These are phyloP conservation scores for Gastracanthus pulcherrimus DNA, from an alignment of 2,888 invertebrate species.

Conservation along the genomic window DNA sequence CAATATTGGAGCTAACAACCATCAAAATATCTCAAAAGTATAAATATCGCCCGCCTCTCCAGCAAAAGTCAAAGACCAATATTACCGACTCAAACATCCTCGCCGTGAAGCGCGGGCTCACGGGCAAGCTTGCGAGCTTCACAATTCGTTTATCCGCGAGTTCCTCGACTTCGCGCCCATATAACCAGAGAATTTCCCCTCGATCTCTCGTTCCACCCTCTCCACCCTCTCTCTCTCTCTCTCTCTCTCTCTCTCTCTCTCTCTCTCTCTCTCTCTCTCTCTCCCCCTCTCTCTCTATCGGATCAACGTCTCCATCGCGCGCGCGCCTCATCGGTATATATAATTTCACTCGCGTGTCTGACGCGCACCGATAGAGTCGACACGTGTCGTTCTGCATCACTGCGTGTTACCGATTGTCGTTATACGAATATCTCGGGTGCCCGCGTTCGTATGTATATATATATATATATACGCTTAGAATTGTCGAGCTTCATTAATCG, in stretches of 20 bases:
- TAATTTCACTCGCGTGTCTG: slow-evolving; percentile 44
- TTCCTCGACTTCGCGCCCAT: no score
- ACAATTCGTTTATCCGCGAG: no score
- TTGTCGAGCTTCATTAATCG: slow-evolving; percentile 57
- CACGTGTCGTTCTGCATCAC: background rate
- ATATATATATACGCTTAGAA: slow-evolving; percentile 9
- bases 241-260: background rate
- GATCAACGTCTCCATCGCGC: slow-evolving; percentile 6
- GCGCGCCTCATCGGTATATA: background rate
- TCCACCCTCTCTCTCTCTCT: background rate
- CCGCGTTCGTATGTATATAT: background rate
- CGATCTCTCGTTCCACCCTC: no score
- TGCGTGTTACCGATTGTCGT: slow-evolving; percentile 42
- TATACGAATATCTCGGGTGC: background rate
- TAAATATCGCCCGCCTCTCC: background rate
- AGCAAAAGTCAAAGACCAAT: background rate
- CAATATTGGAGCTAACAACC: no score
- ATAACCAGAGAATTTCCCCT: background rate
- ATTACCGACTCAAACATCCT: no score
- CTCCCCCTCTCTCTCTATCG: background rate
- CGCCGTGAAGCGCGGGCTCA: background rate
- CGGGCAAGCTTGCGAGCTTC: no score
- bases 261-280: background rate
- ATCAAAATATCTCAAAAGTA: no score
- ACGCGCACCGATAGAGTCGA: no score